Evolutionary conservation across 1,140 invertebrate species (phyloP).

Genomic region (Eumeta japonica): DNA sequence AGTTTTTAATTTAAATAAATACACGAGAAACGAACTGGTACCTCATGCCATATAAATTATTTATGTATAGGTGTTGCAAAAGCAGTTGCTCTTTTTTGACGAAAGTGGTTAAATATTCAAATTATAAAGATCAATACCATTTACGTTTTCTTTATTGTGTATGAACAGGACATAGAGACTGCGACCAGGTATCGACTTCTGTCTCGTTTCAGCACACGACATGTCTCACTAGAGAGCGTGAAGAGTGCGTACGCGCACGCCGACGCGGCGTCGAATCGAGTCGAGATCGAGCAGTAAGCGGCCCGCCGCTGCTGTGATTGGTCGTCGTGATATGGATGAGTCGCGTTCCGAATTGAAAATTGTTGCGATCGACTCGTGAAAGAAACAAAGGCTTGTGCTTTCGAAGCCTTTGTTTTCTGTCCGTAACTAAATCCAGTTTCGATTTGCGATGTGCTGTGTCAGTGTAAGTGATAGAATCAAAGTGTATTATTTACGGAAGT

Average conservation of each 20-base stretch:
- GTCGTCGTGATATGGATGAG: slow-evolving; percentile 22
- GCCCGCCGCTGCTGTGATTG: slow-evolving; percentile 39
- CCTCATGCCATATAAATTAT: too few relatives aligned
- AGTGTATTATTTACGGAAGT: slow-evolving; percentile 28
- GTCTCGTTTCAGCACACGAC: slow-evolving; percentile 20
- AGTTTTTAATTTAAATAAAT: too few relatives aligned
- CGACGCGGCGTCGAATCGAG: slow-evolving; percentile 27
- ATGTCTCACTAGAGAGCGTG: slow-evolving; percentile 28
- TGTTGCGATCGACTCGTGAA: slow-evolving; percentile 29
- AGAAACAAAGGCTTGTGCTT: slow-evolving; percentile 25
- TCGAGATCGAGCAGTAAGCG: slow-evolving; percentile 37
- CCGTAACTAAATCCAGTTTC: background rate
- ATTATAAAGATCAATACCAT: too few relatives aligned
- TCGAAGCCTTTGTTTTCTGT: slow-evolving; percentile 21
- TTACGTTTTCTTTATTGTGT: too few relatives aligned
- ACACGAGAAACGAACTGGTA: too few relatives aligned
- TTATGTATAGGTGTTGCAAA: too few relatives aligned
- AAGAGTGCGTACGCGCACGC: slow-evolving; percentile 37
- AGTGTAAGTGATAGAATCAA: slow-evolving; percentile 11
- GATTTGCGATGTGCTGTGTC: background rate
- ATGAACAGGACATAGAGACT: too few relatives aligned
- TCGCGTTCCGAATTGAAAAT: slow-evolving; percentile 35
- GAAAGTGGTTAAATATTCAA: too few relatives aligned
- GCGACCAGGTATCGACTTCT: too few relatives aligned
- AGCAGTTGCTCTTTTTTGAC: too few relatives aligned